Conservation (phyloP, 2,888 invertebrate species). For the Oasisia sp. region DNA sequence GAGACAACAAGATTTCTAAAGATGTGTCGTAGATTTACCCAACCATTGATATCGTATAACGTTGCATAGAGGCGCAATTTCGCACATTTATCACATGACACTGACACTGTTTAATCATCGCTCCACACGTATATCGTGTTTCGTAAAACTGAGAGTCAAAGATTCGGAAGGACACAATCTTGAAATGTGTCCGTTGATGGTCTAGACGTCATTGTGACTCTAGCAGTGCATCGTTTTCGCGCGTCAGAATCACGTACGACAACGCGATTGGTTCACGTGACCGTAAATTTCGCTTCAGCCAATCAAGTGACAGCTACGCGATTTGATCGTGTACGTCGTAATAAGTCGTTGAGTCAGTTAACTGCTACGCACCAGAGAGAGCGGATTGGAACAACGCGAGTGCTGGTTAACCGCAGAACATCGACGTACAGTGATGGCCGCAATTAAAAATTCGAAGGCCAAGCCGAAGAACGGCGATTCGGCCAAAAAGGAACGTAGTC, state of each 20-base stretch:
- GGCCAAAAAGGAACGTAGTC: background rate
- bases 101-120: too few species aligned
- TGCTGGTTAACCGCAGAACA: constrained; percentile 13
- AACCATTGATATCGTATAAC: too few species aligned
- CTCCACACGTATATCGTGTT: too few species aligned
- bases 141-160: background rate
- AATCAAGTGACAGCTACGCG: background rate
- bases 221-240: background rate
- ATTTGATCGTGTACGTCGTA: background rate
- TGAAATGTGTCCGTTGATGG: background rate
- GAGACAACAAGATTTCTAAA: too few species aligned
- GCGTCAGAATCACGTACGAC: background rate
- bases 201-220: background rate
- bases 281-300: constrained; percentile 12
- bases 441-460: background rate
- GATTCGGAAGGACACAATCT: background rate
- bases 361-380: constrained; percentile 17
- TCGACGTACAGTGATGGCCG: background rate
- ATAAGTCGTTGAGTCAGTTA: constrained; percentile 1
- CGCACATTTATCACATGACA: too few species aligned
- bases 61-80: too few species aligned
- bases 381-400: constrained; percentile 17
- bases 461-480: background rate
- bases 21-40: too few species aligned
- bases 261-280: background rate